Base-by-base conservation (phyloP, 2,797 vertebrate genomes). In the Gymnopithys bicolor region DNA sequence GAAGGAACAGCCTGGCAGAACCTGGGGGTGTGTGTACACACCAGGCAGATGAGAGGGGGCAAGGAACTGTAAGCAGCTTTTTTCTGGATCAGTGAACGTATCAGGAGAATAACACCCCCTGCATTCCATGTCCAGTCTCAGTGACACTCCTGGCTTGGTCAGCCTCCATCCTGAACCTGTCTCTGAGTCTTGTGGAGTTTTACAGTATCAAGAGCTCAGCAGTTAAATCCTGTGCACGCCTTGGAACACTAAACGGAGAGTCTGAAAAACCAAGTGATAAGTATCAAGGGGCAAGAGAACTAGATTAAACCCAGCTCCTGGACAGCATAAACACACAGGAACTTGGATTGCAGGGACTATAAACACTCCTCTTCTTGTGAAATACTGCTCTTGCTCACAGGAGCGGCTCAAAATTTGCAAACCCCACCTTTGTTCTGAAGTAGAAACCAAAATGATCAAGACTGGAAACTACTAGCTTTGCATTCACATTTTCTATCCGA, bases 381-480 rank as follows among this genome's bases (percentile, higher is more conserved):
- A 94, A 93, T 43, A 56, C 24, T 59, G 69, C 56, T 87, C 25
- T 89, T 49, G 73, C 17, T 41, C 19, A 51, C n/a, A 79, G 52
- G 45, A 74, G 19, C 10, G 19, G 46, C 53, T 89, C 76, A 69
- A 68, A 81, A 78, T 69, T 48, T 82, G 59, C 48, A 91, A 67
- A 93, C 62, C 2, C 0, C 45, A 75, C 53, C 37, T 78, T 46
- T 35, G 18, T 39, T 88, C 78, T 69, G 53, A 84, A 15, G 8
- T 45, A 76, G 68, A 89, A 88, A 84, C 21, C 21, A 19, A 14
- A 49, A 73, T 14, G 15, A 83, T 71, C 7, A n/a, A 74, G 68
- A 83, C 35, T 82, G 55, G 23, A 80, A 95, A 93, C 51, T 51
- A 51, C 83, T 90, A 82, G 24, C 25, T 93, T 87, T 84, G 64